These are phyloP conservation scores for Melanotaenia nigrans DNA, from an alignment of 2,797 vertebrate genomes.

Conservation along the genomic window DNA sequence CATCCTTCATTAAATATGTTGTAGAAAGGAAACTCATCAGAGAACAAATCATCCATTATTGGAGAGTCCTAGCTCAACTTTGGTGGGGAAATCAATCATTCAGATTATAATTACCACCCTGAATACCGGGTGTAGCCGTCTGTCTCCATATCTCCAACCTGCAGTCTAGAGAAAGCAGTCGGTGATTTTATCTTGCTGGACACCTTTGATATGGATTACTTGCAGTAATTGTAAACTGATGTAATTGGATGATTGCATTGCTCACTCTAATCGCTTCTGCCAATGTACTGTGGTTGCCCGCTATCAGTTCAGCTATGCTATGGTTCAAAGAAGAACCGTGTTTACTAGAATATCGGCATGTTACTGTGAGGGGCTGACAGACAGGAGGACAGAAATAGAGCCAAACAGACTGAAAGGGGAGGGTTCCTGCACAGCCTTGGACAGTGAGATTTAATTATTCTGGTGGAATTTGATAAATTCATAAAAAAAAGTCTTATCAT, in stretches of 20 bases:
- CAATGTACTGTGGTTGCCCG: not conserved
- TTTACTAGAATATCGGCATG: constrained; percentile 25
- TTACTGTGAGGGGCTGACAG: constrained; percentile 14
- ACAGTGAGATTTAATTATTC: constrained; percentile 19
- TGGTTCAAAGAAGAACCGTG: not conserved
- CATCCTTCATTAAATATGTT: constrained; percentile 57
- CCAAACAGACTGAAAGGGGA: constrained; percentile 2
- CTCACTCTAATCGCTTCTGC: constrained; percentile 1
- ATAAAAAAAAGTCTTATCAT: not conserved
- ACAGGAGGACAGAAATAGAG: not conserved
- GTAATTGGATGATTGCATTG: constrained; percentile 1
- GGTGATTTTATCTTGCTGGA: constrained; percentile 4
- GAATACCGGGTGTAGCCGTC: constrained; percentile 6
- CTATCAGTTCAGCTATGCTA: not conserved
- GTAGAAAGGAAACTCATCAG: constrained; percentile 55
- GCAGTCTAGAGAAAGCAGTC: not conserved
- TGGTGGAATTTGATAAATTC: constrained; percentile 26
- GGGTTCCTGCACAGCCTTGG: not conserved
- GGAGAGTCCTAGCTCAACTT: constrained; percentile 41
- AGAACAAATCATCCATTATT: constrained; percentile 51
- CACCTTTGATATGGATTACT: constrained; percentile 5
- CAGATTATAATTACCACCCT: constrained; percentile 47
- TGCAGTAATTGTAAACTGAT: constrained; percentile 5
- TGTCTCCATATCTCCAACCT: constrained; percentile 2
- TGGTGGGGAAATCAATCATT: constrained; percentile 47